Evolutionary conservation across 2,113 vertebrate genomes (phyloP), one percentile per base, ranked within the genome.

Genomic region (Hemibagrus wyckioides): DNA sequence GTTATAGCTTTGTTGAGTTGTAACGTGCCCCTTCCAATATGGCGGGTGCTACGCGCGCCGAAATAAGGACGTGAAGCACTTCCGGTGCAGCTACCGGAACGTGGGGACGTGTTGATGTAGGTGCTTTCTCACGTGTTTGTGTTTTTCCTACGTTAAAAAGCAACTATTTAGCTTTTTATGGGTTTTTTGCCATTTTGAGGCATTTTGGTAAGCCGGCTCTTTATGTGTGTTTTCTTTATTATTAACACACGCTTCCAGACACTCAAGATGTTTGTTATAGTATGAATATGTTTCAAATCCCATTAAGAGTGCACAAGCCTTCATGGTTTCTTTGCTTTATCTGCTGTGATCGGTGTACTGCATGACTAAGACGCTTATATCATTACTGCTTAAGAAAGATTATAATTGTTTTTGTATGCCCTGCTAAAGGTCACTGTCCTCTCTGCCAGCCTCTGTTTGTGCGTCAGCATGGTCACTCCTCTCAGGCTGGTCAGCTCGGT

Each of bases 401-500:
- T 85, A 25, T 48, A n/a, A n/a, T n/a, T n/a, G n/a, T n/a, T n/a
- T n/a, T n/a, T n/a, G n/a, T n/a, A n/a, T n/a, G n/a, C n/a, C n/a
- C n/a, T n/a, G n/a, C n/a, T n/a, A n/a, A n/a, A n/a, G n/a, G n/a
- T n/a, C n/a, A n/a, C n/a, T n/a, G n/a, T n/a, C n/a, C n/a, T n/a
- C n/a, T n/a, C n/a, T n/a, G n/a, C n/a, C n/a, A n/a, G n/a, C n/a
- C n/a, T n/a, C n/a, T 57, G n/a, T 3, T 71, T 0, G 0, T 44
- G 2, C 30, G 8, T 44, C 84, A 90, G 15, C 54, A 94, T 93
- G 94, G 82, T 88, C 21, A 88, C 91, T 59, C 71, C 86, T 5
- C 30, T 91, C 1, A 93, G 76, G 86, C 2, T 92, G 0, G 52
- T 93, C 57, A 85, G 88, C 75, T 52, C 28, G 0, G n/a, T 80